Percentiles rank a stretch among this genome's conserved stretches.
phyloP scores from a whole-genome alignment of 1,140 invertebrate genomes.

The Drosophila sproati region DNA sequence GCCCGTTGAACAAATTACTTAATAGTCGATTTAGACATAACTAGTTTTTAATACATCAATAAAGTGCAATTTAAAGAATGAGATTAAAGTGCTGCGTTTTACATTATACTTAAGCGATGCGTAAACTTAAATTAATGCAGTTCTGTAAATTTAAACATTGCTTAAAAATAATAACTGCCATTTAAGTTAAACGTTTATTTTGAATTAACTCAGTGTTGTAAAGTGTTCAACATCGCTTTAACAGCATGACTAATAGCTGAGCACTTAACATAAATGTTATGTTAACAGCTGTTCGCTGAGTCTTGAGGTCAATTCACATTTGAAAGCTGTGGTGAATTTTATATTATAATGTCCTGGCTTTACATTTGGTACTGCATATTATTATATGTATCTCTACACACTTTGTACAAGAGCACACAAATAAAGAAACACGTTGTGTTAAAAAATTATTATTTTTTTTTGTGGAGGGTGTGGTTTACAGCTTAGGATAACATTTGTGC shows the following conservation, averaged over 20 bases:
- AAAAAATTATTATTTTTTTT: too few relatives aligned
- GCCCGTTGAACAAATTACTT: constrained; percentile 65
- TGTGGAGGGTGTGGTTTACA: too few relatives aligned
- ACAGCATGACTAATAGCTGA: neutral
- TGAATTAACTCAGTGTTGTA: constrained; percentile 5
- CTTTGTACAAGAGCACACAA: too few relatives aligned
- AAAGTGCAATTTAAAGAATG: constrained; percentile 63
- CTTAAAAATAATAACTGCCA: neutral
- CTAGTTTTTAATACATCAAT: constrained; percentile 41
- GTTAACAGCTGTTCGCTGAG: neutral
- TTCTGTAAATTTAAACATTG: neutral
- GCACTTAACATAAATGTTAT: neutral
- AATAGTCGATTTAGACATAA: constrained; percentile 42
- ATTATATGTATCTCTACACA: too few relatives aligned
- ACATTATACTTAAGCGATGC: too few relatives aligned
- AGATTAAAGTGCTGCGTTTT: constrained; percentile 5
- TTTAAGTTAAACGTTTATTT: constrained; percentile 1
- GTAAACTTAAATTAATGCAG: too few relatives aligned
- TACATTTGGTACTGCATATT: too few relatives aligned
- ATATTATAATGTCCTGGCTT: too few relatives aligned
- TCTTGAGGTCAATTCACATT: too few relatives aligned
- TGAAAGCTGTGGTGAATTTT: neutral
- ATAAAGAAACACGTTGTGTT: too few relatives aligned
- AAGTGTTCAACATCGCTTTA: neutral
- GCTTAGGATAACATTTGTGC: too few relatives aligned